phyloP scores from a whole-genome alignment of 2,113 vertebrate species.

The Myotis davidii region DNA sequence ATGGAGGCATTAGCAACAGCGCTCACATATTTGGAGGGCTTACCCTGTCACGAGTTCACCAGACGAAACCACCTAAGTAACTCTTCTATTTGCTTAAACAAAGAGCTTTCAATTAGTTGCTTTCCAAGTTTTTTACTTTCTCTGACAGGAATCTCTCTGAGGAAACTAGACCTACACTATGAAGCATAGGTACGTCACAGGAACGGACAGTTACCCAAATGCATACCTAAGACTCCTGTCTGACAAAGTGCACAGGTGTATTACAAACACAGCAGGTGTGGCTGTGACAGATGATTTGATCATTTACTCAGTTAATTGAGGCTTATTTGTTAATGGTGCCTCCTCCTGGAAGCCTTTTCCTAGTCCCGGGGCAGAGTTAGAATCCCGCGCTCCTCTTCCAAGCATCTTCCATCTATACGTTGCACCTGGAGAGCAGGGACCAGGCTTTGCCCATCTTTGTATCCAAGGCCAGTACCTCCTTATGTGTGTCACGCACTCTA shows the following conservation, averaged over 20 bases:
- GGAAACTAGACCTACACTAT: not conserved
- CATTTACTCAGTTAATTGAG: not conserved
- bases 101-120: not conserved
- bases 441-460: not conserved
- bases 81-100: conserved; percentile 17
- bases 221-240: not conserved
- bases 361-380: not conserved
- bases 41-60: not conserved
- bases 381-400: not conserved
- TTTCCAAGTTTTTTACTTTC: not conserved
- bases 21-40: not conserved
- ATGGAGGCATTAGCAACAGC: not conserved
- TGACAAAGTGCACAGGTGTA: not conserved
- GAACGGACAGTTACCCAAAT: not conserved
- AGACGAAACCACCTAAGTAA: not conserved
- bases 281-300: not conserved
- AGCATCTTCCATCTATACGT: not conserved
- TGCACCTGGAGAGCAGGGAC: not conserved
- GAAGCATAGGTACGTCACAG: not conserved
- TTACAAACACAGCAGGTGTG: not conserved
- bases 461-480: not conserved
- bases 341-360: not conserved
- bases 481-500: not conserved
- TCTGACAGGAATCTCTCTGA: not conserved
- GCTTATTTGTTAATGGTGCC: not conserved